Evolutionary conservation across 2,113 vertebrate species (phyloP).

Genomic region (Coptodon rendalli): DNA sequence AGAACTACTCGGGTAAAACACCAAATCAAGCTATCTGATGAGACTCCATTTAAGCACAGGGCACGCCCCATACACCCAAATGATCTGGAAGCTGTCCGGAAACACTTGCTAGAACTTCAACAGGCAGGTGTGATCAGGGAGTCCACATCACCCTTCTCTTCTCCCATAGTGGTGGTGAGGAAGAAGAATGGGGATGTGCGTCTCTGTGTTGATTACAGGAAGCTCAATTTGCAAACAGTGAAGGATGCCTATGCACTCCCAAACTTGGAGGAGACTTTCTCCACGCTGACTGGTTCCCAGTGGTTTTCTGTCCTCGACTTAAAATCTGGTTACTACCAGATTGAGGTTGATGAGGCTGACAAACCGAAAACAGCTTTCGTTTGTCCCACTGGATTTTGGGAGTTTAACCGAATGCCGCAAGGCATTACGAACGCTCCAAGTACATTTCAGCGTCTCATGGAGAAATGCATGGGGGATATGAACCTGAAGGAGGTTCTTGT

Average conservation of each 20-base stretch:
- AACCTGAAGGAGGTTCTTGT: background rate
- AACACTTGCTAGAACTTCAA: background rate
- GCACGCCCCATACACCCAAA: background rate
- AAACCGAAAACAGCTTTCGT: background rate
- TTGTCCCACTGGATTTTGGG: background rate
- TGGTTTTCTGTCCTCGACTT: background rate
- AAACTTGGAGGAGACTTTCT: background rate
- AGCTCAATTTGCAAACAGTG: too few species aligned
- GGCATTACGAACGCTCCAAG: background rate
- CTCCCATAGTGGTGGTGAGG: background rate
- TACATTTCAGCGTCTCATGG: background rate
- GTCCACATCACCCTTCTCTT: background rate
- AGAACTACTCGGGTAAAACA: too few species aligned
- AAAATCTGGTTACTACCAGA: background rate
- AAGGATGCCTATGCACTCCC: background rate
- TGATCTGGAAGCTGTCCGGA: background rate
- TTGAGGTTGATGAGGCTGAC: background rate
- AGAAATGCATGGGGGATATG: background rate
- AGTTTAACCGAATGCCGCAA: background rate
- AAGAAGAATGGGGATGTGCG: background rate
- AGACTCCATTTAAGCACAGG: background rate
- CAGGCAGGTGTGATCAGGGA: background rate
- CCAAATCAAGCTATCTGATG: background rate
- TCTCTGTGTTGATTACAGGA: background rate
- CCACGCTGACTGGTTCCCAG: background rate